Conservation (phyloP, 2,888 invertebrate species). For the Pteria penguin region DNA sequence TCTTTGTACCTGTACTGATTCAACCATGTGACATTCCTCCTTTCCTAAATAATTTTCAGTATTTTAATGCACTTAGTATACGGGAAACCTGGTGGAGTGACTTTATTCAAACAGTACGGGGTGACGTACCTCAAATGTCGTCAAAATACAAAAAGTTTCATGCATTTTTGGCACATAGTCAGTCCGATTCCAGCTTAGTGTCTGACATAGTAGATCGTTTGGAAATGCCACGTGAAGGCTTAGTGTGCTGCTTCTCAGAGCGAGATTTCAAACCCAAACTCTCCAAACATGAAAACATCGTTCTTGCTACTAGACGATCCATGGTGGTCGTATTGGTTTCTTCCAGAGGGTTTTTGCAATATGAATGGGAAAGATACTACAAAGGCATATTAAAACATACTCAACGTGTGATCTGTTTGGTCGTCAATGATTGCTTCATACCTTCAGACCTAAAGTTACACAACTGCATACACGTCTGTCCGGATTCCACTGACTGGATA, state of each 20-base stretch:
- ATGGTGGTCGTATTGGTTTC: conserved; percentile 25
- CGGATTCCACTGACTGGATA: conserved; percentile 25
- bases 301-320: conserved; percentile 30
- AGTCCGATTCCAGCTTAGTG: conserved; percentile 27
- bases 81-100: conserved; percentile 37
- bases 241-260: conserved; percentile 33
- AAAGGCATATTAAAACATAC: conserved; percentile 23
- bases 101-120: conserved; percentile 20
- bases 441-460: too few relatives aligned
- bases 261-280: conserved; percentile 39
- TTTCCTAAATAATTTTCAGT: conserved; percentile 36
- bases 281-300: conserved; percentile 24
- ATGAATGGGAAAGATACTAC: conserved; percentile 38
- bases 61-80: conserved; percentile 30
- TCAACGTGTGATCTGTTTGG: too few relatives aligned
- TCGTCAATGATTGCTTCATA: conserved; percentile 24
- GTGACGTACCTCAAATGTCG: conserved; percentile 24
- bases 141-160: conserved; percentile 34
- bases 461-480: conserved; percentile 33
- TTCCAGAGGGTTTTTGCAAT: conserved; percentile 29
- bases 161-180: conserved; percentile 33
- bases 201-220: conserved; percentile 27
- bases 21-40: conserved; percentile 43
- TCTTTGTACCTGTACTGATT: conserved; percentile 39
- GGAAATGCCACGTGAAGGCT: conserved; percentile 34